Evolutionary conservation across 2,888 invertebrate genomes (phyloP).

Genomic region (Ochropacha duplaris): DNA sequence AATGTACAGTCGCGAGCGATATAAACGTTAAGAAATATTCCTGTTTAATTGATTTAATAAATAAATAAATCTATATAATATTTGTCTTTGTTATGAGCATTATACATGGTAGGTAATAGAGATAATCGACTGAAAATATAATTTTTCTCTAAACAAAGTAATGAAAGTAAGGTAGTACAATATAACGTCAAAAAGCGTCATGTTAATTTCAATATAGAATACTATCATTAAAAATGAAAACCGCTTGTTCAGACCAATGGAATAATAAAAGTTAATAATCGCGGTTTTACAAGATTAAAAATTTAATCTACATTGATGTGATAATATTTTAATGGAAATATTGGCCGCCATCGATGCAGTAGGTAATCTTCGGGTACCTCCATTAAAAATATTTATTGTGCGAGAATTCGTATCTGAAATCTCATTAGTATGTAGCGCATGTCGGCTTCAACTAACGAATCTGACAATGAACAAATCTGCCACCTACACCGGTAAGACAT

Average conservation of each 20-base stretch:
- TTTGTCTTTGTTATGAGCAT: too few relatives aligned
- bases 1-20: too few relatives aligned
- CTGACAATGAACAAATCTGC: background rate
- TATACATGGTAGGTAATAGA: too few relatives aligned
- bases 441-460: background rate
- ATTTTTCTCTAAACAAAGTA: too few relatives aligned
- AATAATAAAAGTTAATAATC: background rate
- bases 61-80: too few relatives aligned
- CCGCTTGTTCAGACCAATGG: background rate
- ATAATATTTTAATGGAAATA: constrained; percentile 4
- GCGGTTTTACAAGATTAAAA: constrained; percentile 1
- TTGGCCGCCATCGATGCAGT: constrained; percentile 1
- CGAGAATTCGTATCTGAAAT: background rate
- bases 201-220: background rate
- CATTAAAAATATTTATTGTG: too few relatives aligned
- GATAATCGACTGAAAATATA: too few relatives aligned
- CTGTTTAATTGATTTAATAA: too few relatives aligned
- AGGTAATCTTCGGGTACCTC: too few relatives aligned
- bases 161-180: too few relatives aligned
- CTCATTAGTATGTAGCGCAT: background rate
- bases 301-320: background rate
- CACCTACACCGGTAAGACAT: too few relatives aligned
- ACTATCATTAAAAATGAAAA: background rate
- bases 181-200: background rate
- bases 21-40: too few relatives aligned